Evolutionary conservation across 1,140 invertebrate genomes (phyloP), one percentile per base, ranked within the genome.

Genomic region (Drosophila sp.): DNA sequence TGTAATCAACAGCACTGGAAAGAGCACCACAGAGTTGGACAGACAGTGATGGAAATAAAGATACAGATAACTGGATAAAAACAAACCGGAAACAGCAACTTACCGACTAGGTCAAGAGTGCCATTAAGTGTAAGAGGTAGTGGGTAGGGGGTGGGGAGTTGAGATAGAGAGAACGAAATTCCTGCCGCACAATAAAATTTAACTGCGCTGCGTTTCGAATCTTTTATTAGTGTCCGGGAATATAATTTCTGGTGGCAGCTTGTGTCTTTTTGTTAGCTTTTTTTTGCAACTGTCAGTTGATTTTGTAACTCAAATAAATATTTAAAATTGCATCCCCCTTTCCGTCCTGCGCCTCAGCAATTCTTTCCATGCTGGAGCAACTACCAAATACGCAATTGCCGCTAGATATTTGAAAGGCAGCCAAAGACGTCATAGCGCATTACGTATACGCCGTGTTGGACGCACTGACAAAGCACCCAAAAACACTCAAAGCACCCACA

Each of bases 401-500:
- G 41, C 21, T 32, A 36, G 45, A 9, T 18, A 36, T 50, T 18
- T 16, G 14, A 32, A 36, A 21, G 21, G 36, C 82, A 66, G 77
- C 51, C 66, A 87, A 87, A 87, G 81, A 87, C 81, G 81, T 86
- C 81, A 86, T 75, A 87, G 69, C 74, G 65, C 71, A 87, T 87
- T 86, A 86, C 81, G 82, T 86, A 86, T 86, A 87, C 82, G 82
- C 61, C 81, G 66, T 21, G 66, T 74, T 70, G 38, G 29, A 9
- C 50, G 36, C 57, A 61, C 43, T 7, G 4, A 48, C 46, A 36
- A 56, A 36, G 27, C 9, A 13, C 32, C 16, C n/a, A 7, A 45
- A 45, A n/a, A 14, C 25, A 46, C 51, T 29, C 25, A 21, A 38
- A 4, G 13, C 41, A 27, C 38, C 51, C 36, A 71, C 13, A 58